phyloP scores from a whole-genome alignment of 2,113 vertebrate species.

The Saimiri boliviensis region DNA sequence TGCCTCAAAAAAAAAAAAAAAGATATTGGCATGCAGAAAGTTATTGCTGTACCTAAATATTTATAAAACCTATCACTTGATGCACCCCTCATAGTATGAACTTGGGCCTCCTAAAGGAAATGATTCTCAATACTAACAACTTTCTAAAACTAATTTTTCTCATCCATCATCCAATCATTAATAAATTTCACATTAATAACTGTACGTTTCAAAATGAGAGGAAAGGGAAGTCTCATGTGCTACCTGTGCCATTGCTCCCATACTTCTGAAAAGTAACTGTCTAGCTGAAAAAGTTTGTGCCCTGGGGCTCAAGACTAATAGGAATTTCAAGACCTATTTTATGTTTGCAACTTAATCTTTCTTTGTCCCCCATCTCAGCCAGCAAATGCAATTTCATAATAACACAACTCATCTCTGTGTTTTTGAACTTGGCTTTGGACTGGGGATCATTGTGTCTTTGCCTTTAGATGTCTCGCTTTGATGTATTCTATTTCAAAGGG shows the following conservation, averaged over 20 bases:
- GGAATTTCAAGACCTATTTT: slow-evolving; percentile 85
- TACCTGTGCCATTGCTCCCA: slow-evolving; percentile 58
- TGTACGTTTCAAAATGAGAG: slow-evolving; percentile 62
- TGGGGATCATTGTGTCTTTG: slow-evolving; percentile 78
- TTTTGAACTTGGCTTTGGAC: slow-evolving; percentile 79
- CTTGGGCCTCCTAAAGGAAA: slow-evolving; percentile 8
- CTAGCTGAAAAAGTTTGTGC: slow-evolving; percentile 79
- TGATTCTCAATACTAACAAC: slow-evolving; percentile 11
- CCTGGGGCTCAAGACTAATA: slow-evolving; percentile 83
- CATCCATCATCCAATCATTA: slow-evolving; percentile 64
- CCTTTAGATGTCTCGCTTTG: slow-evolving; percentile 80
- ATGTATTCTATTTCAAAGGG: slow-evolving; percentile 73
- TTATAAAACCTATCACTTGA: neutral
- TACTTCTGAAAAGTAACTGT: slow-evolving; percentile 78
- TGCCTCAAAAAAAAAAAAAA: neutral
- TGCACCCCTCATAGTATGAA: neutral
- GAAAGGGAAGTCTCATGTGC: slow-evolving; percentile 44
- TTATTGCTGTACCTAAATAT: neutral
- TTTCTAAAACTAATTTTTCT: slow-evolving; percentile 14
- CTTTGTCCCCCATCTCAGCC: slow-evolving; percentile 79
- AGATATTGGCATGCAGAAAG: neutral
- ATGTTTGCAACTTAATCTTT: slow-evolving; percentile 85
- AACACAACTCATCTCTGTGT: slow-evolving; percentile 84
- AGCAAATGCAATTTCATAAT: slow-evolving; percentile 84
- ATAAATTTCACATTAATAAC: slow-evolving; percentile 71